phyloP scores from a whole-genome alignment of 2,797 vertebrate genomes.

The Spondyliosoma cantharus region DNA sequence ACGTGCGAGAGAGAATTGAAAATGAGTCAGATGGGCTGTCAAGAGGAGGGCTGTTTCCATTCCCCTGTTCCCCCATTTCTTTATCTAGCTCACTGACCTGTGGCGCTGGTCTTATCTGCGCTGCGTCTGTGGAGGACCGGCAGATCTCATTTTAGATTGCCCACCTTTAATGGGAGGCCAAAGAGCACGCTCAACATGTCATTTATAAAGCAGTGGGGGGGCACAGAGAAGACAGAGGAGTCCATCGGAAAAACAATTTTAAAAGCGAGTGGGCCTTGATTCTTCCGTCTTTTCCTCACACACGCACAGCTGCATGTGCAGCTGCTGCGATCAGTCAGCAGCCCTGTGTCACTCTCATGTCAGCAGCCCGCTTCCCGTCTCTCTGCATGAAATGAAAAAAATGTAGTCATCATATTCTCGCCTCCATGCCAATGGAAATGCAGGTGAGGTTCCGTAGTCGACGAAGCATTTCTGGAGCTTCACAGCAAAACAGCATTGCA shows the following conservation, averaged over 20 bases:
- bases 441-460: no score
- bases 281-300: neutral
- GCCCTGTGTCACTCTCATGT: neutral
- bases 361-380: neutral
- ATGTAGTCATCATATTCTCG: no score
- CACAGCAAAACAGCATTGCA: no score
- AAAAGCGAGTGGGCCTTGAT: slow-evolving; percentile 5
- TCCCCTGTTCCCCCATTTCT: slow-evolving; percentile 32
- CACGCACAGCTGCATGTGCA: neutral
- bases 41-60: slow-evolving; percentile 22
- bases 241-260: slow-evolving; percentile 22
- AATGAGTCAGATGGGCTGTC: slow-evolving; percentile 37
- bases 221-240: slow-evolving; percentile 3
- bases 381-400: neutral
- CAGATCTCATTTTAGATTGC: slow-evolving; percentile 78
- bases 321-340: neutral
- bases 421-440: no score
- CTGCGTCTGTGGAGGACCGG: slow-evolving; percentile 26
- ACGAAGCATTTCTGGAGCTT: no score
- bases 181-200: slow-evolving; percentile 33
- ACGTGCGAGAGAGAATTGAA: slow-evolving; percentile 23
- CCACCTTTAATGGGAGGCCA: slow-evolving; percentile 49
- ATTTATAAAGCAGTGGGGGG: slow-evolving; percentile 44
- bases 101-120: slow-evolving; percentile 42
- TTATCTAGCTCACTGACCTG: slow-evolving; percentile 58